Evolutionary conservation across 2,888 invertebrate species (phyloP).

Genomic region (Drosophila kuntzei): DNA sequence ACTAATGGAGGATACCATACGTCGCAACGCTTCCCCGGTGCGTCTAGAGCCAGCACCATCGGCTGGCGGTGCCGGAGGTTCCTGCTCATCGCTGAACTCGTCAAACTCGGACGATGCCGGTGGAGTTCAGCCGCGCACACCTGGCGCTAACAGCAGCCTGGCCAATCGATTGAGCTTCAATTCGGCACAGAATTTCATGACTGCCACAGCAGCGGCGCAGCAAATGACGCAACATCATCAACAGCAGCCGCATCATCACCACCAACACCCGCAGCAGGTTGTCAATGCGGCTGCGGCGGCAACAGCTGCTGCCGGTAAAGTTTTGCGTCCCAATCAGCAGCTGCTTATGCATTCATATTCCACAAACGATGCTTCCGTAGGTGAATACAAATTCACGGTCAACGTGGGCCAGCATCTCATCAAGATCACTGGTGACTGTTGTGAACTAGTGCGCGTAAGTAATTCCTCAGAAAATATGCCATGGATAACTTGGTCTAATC

Average conservation of each 20-base stretch:
- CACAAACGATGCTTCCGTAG: constrained; percentile 93
- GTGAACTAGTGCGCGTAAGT: constrained; percentile 93
- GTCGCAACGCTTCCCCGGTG: constrained; percentile 97
- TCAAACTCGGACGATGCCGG: constrained; percentile 87
- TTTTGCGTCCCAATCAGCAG: constrained; percentile 84
- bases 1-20: constrained; percentile 97
- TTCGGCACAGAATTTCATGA: constrained; percentile 84
- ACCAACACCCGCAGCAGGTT: constrained; percentile 61
- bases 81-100: constrained; percentile 92
- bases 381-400: constrained; percentile 95
- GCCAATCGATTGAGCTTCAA: constrained; percentile 84
- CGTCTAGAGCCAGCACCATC: constrained; percentile 88
- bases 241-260: constrained; percentile 57
- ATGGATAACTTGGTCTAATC: neutral
- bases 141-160: constrained; percentile 77
- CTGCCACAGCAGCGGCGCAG: constrained; percentile 80
- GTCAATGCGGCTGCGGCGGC: constrained; percentile 69
- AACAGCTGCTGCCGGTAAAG: constrained; percentile 83
- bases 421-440: constrained; percentile 93
- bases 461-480: neutral
- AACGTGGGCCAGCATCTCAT: constrained; percentile 93
- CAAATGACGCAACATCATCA: constrained; percentile 74
- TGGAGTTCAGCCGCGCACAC: constrained; percentile 79
- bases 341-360: constrained; percentile 91
- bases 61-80: constrained; percentile 87